Percentiles rank a stretch among this genome's conserved stretches.
phyloP scores from a whole-genome alignment of 2,113 vertebrate species.

The Anarhynchus alexandrinus region DNA sequence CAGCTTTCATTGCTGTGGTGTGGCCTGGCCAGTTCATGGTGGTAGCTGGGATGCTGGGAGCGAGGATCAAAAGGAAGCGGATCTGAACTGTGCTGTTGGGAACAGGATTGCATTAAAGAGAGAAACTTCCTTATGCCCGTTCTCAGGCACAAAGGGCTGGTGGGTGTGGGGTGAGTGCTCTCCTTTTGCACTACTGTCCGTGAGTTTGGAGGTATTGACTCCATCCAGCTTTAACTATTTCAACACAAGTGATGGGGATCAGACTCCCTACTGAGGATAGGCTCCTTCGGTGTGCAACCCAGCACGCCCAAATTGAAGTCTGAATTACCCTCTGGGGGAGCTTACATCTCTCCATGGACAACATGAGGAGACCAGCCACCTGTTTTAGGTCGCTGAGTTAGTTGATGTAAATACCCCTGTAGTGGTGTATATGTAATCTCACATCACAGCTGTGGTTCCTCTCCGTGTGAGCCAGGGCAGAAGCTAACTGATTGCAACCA shows the following conservation, averaged over 20 bases:
- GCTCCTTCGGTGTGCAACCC: not conserved
- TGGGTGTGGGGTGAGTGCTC: not conserved
- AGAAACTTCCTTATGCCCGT: not conserved
- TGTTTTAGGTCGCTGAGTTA: not conserved
- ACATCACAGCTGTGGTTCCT: not conserved
- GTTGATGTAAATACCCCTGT: not conserved
- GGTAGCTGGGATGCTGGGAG: not conserved
- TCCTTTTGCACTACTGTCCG: not conserved
- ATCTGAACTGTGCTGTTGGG: not conserved
- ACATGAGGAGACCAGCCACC: not conserved
- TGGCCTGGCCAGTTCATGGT: not conserved
- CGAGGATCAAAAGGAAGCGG: not conserved
- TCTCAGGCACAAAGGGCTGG: not conserved
- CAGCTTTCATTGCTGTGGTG: not conserved
- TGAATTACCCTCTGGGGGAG: not conserved
- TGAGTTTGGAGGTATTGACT: not conserved
- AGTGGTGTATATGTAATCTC: not conserved
- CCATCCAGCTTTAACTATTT: not conserved
- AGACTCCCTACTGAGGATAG: not conserved
- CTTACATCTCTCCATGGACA: not conserved
- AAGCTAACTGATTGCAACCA: slow-evolving; percentile 1
- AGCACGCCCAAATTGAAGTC: not conserved
- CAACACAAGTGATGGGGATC: not conserved
- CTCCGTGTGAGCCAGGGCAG: not conserved
- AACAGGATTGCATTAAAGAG: not conserved